phyloP scores from a whole-genome alignment of 1,140 invertebrate genomes.

The Rhopalosiphum maidis region DNA sequence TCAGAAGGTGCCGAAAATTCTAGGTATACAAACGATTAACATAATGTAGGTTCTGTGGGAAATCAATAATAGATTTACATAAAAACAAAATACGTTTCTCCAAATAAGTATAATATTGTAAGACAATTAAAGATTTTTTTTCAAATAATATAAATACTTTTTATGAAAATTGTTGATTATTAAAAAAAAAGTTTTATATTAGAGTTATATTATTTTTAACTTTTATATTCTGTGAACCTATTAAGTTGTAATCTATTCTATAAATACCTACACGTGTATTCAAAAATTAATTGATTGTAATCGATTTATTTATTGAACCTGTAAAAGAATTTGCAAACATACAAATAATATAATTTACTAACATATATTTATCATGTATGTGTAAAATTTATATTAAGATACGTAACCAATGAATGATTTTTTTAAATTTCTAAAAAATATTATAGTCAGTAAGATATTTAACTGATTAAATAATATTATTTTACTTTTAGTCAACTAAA shows the following conservation, averaged over 20 bases:
- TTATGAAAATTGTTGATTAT: background rate
- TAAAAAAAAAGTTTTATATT: background rate
- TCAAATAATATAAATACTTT: background rate
- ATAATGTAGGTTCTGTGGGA: background rate
- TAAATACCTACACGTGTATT: background rate
- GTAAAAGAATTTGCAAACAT: background rate
- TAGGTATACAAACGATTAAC: background rate
- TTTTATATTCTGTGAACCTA: background rate
- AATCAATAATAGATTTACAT: slow-evolving; percentile 26
- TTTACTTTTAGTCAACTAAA: no score
- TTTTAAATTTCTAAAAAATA: no score
- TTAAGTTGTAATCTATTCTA: background rate
- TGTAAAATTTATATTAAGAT: no score
- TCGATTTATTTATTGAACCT: background rate
- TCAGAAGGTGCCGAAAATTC: background rate
- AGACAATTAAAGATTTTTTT: background rate
- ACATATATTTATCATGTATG: no score
- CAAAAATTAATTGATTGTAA: background rate
- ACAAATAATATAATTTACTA: no score
- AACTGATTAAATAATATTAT: no score
- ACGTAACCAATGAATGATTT: no score
- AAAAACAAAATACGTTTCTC: background rate
- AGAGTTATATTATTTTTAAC: background rate
- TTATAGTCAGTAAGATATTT: no score
- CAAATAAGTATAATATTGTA: background rate